Evolutionary conservation across 2,888 invertebrate species (phyloP), one percentile per base, ranked within the genome.

Genomic region (Rhagophthalmus giganteus): DNA sequence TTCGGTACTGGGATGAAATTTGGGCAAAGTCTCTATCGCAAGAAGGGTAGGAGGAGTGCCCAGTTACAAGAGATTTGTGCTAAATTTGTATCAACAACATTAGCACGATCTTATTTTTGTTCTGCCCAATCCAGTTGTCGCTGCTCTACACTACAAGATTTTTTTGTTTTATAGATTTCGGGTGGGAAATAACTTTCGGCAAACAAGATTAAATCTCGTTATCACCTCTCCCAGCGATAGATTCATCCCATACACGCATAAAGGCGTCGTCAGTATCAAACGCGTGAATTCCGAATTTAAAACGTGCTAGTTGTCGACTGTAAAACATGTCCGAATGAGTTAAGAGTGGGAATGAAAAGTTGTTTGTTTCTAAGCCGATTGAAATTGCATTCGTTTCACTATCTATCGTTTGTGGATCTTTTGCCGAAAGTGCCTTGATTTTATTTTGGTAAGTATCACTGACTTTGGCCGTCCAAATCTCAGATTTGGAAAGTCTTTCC

Each of bases 361-460:
- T n/a, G n/a, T 35, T 35, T 35, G 41, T 40, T 49, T 49, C 41
- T 30, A 49, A 49, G 26, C 41, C 28, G 13, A 48, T 33, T 5
- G 48, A 48, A 30, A 39, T 33, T 27, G 39, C 31, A 33, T 33
- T 48, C 10, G 20, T 13, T 33, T 34, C 28, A 35, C 27, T 16
- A 35, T 27, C 35, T 25, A 26, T 33, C 26, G 13, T 10, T 45
- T 25, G 35, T 40, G 30, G 16, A 16, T 14, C 2, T 16, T 7
- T 30, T 20, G 16, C 9, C 15, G 30, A 24, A 40, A 27, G 16
- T 9, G 30, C 13, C 16, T 40, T 40, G 9, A 40, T 11, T 20
- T 31, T 40, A 40, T 40, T 40, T 27, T 40, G 27, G 24, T 27
- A 27, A 27, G 9, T 13, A 30, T 40, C 30, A 14, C 40, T 27